phyloP scores from a whole-genome alignment of 2,888 invertebrate genomes.

The Atherix ibis region DNA sequence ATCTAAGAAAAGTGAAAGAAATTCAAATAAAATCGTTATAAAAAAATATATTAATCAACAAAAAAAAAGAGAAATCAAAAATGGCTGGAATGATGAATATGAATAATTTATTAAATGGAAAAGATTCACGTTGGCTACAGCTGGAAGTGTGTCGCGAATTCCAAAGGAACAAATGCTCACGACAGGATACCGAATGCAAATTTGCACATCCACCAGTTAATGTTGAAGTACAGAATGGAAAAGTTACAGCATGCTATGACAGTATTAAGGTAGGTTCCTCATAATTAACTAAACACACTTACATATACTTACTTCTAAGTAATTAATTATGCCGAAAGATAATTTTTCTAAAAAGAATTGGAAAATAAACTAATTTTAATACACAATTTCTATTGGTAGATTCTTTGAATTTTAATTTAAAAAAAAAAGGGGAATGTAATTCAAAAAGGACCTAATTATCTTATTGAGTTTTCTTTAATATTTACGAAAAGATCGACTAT shows the following conservation, averaged over 20 bases:
- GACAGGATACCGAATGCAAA: constrained; percentile 99
- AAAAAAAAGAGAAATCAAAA: constrained; percentile 14
- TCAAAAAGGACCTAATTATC: too few species aligned
- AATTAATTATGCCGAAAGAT: too few species aligned
- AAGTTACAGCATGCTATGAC: constrained; percentile 99
- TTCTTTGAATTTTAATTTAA: too few species aligned
- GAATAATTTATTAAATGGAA: constrained; percentile 93
- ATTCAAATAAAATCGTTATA: constrained; percentile 1
- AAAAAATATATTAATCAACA: constrained; percentile 8
- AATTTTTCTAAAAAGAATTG: too few species aligned
- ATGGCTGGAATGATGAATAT: constrained; percentile 88
- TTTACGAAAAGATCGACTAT: too few species aligned
- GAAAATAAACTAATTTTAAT: too few species aligned
- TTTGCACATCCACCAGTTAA: constrained; percentile 99
- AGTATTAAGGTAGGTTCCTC: constrained; percentile 99
- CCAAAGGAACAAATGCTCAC: constrained; percentile 98
- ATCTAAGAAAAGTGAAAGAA: constrained; percentile 1
- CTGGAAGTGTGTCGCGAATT: constrained; percentile 99
- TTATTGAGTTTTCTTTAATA: too few species aligned
- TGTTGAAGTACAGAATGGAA: constrained; percentile 99
- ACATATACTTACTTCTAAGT: too few species aligned
- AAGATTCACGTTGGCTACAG: constrained; percentile 99
- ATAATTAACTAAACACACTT: too few species aligned
- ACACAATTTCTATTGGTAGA: too few species aligned
- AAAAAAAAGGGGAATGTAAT: too few species aligned